Conservation (phyloP, 2,797 vertebrate species). For the Eleutherodactylus coqui region DNA sequence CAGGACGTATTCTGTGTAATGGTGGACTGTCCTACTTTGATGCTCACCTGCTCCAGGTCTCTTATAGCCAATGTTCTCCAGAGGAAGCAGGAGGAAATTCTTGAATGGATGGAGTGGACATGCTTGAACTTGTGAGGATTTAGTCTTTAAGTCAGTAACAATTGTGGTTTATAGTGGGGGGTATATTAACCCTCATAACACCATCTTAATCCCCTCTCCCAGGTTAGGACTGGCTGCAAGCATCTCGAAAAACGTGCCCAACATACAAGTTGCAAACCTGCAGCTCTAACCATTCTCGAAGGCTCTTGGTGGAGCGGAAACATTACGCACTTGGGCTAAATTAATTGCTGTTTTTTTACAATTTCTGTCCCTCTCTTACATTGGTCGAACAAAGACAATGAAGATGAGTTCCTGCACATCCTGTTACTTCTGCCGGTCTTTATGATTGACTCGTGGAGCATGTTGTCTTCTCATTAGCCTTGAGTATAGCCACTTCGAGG, state of each 20-base stretch:
- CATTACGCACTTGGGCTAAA: too few species aligned
- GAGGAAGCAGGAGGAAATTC: slow-evolving; percentile 18
- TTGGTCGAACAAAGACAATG: too few species aligned
- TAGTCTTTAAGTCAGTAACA: slow-evolving; percentile 34
- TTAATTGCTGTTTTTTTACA: too few species aligned
- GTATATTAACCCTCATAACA: slow-evolving; percentile 16
- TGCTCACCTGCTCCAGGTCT: slow-evolving; percentile 14
- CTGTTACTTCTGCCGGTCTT: too few species aligned
- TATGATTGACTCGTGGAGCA: too few species aligned
- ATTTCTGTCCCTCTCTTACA: too few species aligned
- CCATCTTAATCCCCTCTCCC: slow-evolving; percentile 13
- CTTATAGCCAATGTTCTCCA: background rate
- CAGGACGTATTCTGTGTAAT: background rate
- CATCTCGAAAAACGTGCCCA: background rate
- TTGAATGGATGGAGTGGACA: slow-evolving; percentile 43
- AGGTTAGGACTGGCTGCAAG: too few species aligned
- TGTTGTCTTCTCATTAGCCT: too few species aligned
- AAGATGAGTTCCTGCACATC: too few species aligned
- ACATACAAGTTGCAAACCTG: background rate
- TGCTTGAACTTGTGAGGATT: slow-evolving; percentile 54
- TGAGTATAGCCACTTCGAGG: too few species aligned
- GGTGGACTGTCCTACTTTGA: background rate
- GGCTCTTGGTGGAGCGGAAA: too few species aligned
- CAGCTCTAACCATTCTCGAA: too few species aligned
- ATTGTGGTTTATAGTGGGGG: slow-evolving; percentile 28